Evolutionary conservation across 1,140 invertebrate genomes (phyloP), one percentile per base, ranked within the genome.

Genomic region (Drepana arcuata): DNA sequence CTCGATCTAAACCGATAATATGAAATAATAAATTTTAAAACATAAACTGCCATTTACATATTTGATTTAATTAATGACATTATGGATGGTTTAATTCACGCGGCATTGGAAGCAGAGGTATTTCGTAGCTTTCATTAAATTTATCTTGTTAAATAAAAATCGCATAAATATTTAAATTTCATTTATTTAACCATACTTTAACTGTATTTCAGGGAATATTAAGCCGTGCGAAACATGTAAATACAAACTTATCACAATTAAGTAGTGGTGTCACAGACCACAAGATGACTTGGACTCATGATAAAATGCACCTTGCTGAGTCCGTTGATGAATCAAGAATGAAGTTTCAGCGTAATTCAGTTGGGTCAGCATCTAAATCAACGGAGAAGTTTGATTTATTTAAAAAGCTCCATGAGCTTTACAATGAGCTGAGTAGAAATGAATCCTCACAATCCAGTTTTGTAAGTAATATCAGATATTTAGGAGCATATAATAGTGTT

Each of bases 371-470:
- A 21, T 66, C 68, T 10, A 84, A 83, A 47, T 41, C 55, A 39
- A 57, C 50, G 34, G 77, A 72, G 48, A 84, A 81, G 52, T 86
- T 88, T 53, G 86, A 88, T 73, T 84, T 88, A 45, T 86, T 87
- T 53, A 86, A 87, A 48, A 87, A 87, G 56, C 77, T 88, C 30
- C 84, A 84, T 64, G 86, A 87, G 60, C 59, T 86, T 16, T 87
- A 87, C 36, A 79, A 71, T 62, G 83, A 84, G 24, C 65, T 84
- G 36, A 83, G 74, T 62, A 68, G 67, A 51, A 79, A 84, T 62
- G 83, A 84, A 63, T 42, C 65, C 27, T 65, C 75, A 43, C 81
- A 83, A 47, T 46, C 58, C n/a, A 83, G 73, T 48, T 83, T 74
- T 69, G 83, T 84, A 53, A 78, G 81, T 80, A 33, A 6, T 26